These are phyloP conservation scores for Uromys caudimaculatus DNA, from an alignment of 2,797 vertebrate species.

Conservation along the genomic window DNA sequence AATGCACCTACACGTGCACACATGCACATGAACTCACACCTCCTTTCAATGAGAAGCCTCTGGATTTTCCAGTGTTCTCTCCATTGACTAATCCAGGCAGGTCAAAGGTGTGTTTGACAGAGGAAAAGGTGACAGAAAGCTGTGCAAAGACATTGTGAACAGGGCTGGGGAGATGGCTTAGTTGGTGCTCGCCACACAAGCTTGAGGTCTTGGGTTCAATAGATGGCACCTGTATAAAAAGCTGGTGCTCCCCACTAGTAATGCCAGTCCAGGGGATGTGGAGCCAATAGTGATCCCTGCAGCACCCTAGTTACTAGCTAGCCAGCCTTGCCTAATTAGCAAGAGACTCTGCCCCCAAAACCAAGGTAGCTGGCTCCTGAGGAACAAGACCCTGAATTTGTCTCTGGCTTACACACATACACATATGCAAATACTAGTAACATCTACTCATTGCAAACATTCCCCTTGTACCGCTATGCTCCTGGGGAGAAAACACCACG, in stretches of 20 bases:
- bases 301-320: neutral
- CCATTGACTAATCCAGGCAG: slow-evolving; percentile 8
- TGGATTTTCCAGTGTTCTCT: neutral
- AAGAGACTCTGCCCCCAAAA: neutral
- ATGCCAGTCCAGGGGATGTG: neutral
- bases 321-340: neutral
- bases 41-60: neutral
- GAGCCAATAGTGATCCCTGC: neutral
- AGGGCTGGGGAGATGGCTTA: neutral
- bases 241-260: neutral
- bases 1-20: neutral
- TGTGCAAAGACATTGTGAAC: neutral
- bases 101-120: neutral
- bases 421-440: neutral
- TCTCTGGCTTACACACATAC: neutral
- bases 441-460: neutral
- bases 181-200: neutral
- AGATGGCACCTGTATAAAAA: neutral
- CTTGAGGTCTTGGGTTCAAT: neutral
- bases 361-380: neutral
- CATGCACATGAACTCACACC: neutral
- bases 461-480: neutral
- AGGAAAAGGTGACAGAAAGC: neutral
- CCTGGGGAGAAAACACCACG: neutral
- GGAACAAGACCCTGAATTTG: neutral